These are phyloP conservation scores for Nymphalis io DNA, from an alignment of 1,140 invertebrate genomes.

Conservation along the genomic window DNA sequence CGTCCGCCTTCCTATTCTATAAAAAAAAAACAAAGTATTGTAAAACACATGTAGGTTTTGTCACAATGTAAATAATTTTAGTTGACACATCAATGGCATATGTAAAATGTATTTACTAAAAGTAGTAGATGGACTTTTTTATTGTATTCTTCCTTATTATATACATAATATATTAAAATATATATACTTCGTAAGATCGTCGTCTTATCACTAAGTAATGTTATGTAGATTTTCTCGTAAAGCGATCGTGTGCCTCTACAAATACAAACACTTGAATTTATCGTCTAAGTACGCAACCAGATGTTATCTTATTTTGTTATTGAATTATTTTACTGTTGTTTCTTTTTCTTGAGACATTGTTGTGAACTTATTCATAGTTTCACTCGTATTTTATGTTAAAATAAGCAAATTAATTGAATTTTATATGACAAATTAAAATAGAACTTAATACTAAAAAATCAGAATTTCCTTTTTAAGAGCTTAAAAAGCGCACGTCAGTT, in stretches of 20 bases:
- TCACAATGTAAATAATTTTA: too few relatives aligned
- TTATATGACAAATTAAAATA: background rate
- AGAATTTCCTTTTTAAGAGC: too few relatives aligned
- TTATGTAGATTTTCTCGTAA: slow-evolving; percentile 3
- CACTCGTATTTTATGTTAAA: background rate
- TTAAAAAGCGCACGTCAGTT: too few relatives aligned
- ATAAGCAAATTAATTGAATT: background rate
- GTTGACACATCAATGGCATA: too few relatives aligned
- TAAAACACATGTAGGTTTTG: too few relatives aligned
- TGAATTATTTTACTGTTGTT: slow-evolving; percentile 18
- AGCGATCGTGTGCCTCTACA: background rate
- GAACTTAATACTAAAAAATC: too few relatives aligned
- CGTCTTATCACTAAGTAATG: background rate
- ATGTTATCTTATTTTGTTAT: slow-evolving; percentile 21
- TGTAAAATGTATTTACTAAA: too few relatives aligned
- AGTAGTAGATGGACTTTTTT: background rate
- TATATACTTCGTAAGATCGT: background rate
- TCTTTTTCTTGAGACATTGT: background rate
- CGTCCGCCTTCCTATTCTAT: too few relatives aligned
- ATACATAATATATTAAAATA: background rate
- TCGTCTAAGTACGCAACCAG: slow-evolving; percentile 12
- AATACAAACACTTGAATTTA: background rate
- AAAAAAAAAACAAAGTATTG: too few relatives aligned
- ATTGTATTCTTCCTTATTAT: too few relatives aligned
- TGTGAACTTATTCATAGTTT: background rate